Evolutionary conservation across 2,113 vertebrate species (phyloP).

Genomic region (Meleagris gallopavo): DNA sequence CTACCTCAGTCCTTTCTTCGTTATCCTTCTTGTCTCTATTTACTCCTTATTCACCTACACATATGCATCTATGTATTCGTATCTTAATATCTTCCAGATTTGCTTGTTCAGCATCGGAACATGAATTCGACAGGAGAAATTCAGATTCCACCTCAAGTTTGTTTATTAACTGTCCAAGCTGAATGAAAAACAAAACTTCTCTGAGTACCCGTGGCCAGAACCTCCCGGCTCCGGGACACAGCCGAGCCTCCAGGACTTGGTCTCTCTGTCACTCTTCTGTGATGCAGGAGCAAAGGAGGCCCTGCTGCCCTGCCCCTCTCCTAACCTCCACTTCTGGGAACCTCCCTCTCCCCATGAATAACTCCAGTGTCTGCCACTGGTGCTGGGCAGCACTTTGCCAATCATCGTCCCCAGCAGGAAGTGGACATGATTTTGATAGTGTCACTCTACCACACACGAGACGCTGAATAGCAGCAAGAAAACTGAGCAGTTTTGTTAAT

Average conservation of each 20-base stretch:
- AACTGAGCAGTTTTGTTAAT: conserved; percentile 76
- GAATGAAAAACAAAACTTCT: conserved; percentile 8
- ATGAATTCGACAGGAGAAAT: neutral
- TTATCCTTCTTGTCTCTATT: neutral
- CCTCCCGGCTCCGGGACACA: neutral
- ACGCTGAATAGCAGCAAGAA: conserved; percentile 68
- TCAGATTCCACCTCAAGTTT: neutral
- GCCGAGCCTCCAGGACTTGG: neutral
- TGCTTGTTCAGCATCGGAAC: neutral
- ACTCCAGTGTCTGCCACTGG: conserved; percentile 58
- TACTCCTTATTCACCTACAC: no score
- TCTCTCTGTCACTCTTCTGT: neutral
- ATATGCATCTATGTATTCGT: no score
- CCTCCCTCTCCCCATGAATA: conserved; percentile 56
- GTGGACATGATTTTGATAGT: conserved; percentile 73
- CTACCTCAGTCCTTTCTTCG: neutral
- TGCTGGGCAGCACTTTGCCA: conserved; percentile 64
- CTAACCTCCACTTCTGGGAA: conserved; percentile 49
- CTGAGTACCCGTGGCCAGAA: neutral
- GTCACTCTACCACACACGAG: conserved; percentile 63
- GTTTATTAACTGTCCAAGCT: neutral
- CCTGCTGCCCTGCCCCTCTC: conserved; percentile 31
- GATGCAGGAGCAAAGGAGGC: conserved; percentile 29
- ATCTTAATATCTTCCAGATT: neutral
- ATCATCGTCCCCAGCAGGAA: conserved; percentile 65